Base-by-base conservation (phyloP, 2,797 vertebrate genomes). In the Kryptopterus vitreolus region DNA sequence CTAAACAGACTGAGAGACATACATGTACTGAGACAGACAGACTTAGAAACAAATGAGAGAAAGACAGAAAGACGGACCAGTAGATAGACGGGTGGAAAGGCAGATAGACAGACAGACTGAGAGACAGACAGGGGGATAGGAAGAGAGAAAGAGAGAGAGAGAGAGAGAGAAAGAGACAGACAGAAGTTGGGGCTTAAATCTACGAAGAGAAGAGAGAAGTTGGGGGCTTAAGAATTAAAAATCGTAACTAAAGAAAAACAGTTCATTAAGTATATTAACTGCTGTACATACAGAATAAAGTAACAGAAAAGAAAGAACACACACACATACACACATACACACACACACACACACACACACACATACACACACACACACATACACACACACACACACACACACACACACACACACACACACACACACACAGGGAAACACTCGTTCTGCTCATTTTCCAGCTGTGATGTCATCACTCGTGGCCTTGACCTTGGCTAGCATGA, bases 401-500 rank as follows among this genome's bases (percentile, higher is more conserved):
- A 43, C 11, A 50, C 24, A 29, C 43, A 69, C 43, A 69, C 66
- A 69, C 46, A 70, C 66, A 50, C 15, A 50, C 43, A 52, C 16
- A 31, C 26, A 26, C 26, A 20, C 5, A 2, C 50, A 72, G 69
- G 69, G 69, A 72, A 55, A 72, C n/a, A 72, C 69, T 72, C 24
- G 1, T 24, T 26, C 29, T 55, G 48, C 4, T 15, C 57, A 63
- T 76, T 76, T 26, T 76, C 18, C 10, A 76, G 43, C 74, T 76
- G 24, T 76, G 74, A 76, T 76, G 74, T 76, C 74, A 76, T 76
- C 58, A 63, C 26, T 31, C 18, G 10, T 35, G 20, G 69, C 29
- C 50, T 29, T 72, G 69, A 72, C 69, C 69, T 76, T 76, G 59
- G 43, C 59, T 76, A 62, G 29, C 46, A 62, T 76, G 35, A 61